These are phyloP conservation scores for Phocoena sinus DNA, from an alignment of 2,113 vertebrate genomes.

Conservation along the genomic window DNA sequence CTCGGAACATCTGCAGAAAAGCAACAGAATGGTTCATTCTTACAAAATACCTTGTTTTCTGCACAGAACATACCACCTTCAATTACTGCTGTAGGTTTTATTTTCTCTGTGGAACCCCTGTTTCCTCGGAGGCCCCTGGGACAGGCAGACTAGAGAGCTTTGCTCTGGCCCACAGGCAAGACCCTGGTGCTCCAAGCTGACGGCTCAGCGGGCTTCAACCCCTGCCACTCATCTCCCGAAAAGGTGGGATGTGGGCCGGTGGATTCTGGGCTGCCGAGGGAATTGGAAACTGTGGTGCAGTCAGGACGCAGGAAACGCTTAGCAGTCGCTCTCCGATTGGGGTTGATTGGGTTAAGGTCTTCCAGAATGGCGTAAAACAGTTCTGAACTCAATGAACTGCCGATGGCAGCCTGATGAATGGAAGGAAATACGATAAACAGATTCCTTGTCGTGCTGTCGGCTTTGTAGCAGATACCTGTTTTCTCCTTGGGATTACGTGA, in stretches of 20 bases:
- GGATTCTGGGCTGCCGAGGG: slow-evolving; percentile 22
- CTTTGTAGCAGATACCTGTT: slow-evolving; percentile 68
- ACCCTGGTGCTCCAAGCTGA: background rate
- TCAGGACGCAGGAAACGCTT: slow-evolving; percentile 71
- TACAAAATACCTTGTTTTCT: background rate
- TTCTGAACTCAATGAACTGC: slow-evolving; percentile 75
- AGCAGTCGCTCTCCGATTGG: slow-evolving; percentile 52
- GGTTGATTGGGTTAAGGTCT: slow-evolving; percentile 79
- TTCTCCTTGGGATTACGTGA: slow-evolving; percentile 76
- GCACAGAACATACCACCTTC: background rate
- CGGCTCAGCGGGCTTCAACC: background rate
- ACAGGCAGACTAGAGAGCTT: background rate
- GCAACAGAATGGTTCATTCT: background rate
- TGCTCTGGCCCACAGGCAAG: background rate
- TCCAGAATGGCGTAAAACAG: slow-evolving; percentile 58
- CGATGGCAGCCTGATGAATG: slow-evolving; percentile 68
- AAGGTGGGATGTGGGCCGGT: background rate
- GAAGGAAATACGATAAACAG: slow-evolving; percentile 74
- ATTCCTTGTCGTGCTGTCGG: slow-evolving; percentile 71
- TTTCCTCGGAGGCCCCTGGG: background rate
- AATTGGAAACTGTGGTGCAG: slow-evolving; percentile 38
- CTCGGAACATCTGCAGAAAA: background rate
- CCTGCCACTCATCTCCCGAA: background rate
- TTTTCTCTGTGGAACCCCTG: background rate
- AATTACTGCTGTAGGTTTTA: background rate